Percentiles rank a stretch among this genome's conserved stretches.
Conservation (phyloP, 2,113 vertebrate genomes). For the Meleagris gallopavo region DNA sequence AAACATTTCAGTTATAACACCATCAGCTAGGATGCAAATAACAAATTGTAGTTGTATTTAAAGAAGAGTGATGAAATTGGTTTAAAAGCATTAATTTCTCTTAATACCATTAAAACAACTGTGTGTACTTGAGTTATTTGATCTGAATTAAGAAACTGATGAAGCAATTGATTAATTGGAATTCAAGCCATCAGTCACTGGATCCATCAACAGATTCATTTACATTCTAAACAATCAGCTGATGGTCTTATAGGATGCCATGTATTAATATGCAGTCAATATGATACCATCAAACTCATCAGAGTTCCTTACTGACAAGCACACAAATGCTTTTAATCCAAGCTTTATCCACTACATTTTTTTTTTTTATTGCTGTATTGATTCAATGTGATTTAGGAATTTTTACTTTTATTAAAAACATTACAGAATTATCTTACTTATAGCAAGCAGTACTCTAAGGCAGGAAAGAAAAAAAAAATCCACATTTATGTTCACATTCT, state of each 20-base stretch:
- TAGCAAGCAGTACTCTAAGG: background rate
- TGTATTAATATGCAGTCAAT: conserved; percentile 92
- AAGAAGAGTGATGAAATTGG: conserved; percentile 90
- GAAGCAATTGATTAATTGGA: conserved; percentile 99
- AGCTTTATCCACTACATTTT: conserved; percentile 80
- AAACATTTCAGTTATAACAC: conserved; percentile 81
- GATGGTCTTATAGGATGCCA: conserved; percentile 86
- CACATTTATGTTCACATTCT: background rate
- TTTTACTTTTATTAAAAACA: conserved; percentile 65
- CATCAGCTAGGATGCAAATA: conserved; percentile 73
- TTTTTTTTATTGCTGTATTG: conserved; percentile 80
- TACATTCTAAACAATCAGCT: conserved; percentile 97
- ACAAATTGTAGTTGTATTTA: conserved; percentile 85
- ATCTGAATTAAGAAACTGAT: conserved; percentile 97
- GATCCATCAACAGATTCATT: conserved; percentile 94
- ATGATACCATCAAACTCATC: conserved; percentile 80
- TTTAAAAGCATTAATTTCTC: conserved; percentile 92
- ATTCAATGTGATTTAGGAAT: conserved; percentile 80
- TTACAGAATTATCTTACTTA: background rate
- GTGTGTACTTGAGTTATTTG: conserved; percentile 93
- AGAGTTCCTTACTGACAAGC: conserved; percentile 83
- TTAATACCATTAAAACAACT: conserved; percentile 87
- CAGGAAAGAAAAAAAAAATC: background rate
- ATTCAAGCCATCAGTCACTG: conserved; percentile 97
- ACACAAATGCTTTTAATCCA: conserved; percentile 83